phyloP scores from a whole-genome alignment of 2,888 invertebrate species.

The Pinctada fucata region DNA sequence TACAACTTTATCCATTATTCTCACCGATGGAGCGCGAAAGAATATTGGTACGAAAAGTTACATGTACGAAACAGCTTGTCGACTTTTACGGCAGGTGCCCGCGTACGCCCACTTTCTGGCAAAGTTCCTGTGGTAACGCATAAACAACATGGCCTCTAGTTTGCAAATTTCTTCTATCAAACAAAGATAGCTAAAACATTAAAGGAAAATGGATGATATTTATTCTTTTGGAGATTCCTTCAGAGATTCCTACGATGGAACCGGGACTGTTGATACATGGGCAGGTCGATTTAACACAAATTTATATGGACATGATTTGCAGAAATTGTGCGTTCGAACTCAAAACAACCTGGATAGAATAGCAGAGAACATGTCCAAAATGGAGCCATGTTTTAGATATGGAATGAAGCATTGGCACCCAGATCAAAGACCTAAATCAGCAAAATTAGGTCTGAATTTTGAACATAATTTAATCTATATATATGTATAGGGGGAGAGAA shows the following conservation, averaged over 20 bases:
- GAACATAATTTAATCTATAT: too few relatives aligned
- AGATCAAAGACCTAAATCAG: constrained; percentile 48
- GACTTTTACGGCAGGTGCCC: too few relatives aligned
- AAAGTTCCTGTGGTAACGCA: constrained; percentile 43
- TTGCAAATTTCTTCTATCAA: not conserved
- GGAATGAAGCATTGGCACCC: constrained; percentile 61
- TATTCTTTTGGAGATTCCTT: not conserved
- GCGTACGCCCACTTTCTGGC: not conserved
- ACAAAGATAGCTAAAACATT: constrained; percentile 7
- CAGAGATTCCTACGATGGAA: not conserved
- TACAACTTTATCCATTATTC: too few relatives aligned
- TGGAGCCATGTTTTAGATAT: constrained; percentile 51
- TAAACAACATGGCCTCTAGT: constrained; percentile 32
- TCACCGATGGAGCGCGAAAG: too few relatives aligned
- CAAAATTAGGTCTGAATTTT: not conserved
- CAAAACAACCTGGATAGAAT: constrained; percentile 53
- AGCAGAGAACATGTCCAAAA: constrained; percentile 43
- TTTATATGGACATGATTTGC: constrained; percentile 61
- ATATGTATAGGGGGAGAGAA: too few relatives aligned
- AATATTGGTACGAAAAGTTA: too few relatives aligned
- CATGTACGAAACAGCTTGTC: too few relatives aligned
- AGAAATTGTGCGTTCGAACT: constrained; percentile 53
- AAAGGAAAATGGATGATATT: too few relatives aligned
- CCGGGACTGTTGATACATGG: constrained; percentile 53
- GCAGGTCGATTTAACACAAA: constrained; percentile 59